Percentiles rank a stretch among this genome's conserved stretches.
Evolutionary conservation across 2,797 vertebrate species (phyloP).

Genomic region (Chelmon rostratus): DNA sequence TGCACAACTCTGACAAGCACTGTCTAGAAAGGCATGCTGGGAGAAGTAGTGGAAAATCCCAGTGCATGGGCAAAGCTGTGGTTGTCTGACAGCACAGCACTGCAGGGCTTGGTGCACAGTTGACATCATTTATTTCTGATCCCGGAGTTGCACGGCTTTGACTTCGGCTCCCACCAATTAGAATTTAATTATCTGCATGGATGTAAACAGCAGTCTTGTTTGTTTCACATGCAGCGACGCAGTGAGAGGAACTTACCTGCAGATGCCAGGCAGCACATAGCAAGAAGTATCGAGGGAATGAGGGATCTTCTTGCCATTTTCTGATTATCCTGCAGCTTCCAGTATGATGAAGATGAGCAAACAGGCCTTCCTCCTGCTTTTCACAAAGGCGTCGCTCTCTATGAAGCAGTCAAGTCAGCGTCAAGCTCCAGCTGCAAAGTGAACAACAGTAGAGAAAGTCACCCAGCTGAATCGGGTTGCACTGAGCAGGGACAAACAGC

Average conservation of each 20-base stretch:
- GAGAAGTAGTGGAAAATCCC: slow-evolving; percentile 79
- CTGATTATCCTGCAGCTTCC: slow-evolving; percentile 49
- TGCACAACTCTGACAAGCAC: slow-evolving; percentile 69
- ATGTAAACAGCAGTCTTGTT: slow-evolving; percentile 4
- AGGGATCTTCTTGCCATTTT: slow-evolving; percentile 71
- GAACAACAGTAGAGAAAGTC: slow-evolving; percentile 69
- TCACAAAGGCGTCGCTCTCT: slow-evolving; percentile 41
- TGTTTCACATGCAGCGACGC: not conserved
- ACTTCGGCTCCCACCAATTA: not conserved
- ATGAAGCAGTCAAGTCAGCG: slow-evolving; percentile 44
- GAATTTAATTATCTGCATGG: not conserved
- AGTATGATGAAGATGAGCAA: slow-evolving; percentile 28
- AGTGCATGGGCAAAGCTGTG: slow-evolving; percentile 49
- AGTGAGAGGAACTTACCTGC: slow-evolving; percentile 80
- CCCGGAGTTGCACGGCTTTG: not conserved
- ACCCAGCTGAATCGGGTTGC: slow-evolving; percentile 34
- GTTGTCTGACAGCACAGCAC: slow-evolving; percentile 64
- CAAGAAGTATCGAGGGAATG: slow-evolving; percentile 70
- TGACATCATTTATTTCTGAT: not conserved
- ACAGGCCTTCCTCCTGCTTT: slow-evolving; percentile 39
- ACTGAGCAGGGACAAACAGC: slow-evolving; percentile 54
- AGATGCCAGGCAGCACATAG: slow-evolving; percentile 71
- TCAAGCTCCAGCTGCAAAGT: slow-evolving; percentile 68
- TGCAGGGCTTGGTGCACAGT: slow-evolving; percentile 15
- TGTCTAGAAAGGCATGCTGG: slow-evolving; percentile 72